phyloP scores from a whole-genome alignment of 2,113 vertebrate genomes.

The Rhinoderma darwinii region DNA sequence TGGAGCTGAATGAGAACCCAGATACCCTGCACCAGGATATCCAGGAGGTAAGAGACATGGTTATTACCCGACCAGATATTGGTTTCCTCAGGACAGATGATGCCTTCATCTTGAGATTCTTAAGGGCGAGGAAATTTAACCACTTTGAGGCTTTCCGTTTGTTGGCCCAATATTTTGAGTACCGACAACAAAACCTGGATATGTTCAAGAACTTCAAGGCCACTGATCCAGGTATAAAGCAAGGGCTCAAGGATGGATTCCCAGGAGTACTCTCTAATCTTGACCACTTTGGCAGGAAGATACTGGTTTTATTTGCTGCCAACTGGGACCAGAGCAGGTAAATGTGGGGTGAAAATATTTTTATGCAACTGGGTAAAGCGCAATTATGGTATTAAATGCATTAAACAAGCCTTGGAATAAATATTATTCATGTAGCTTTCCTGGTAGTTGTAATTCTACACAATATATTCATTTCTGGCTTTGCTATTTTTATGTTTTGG shows the following conservation, averaged over 20 bases:
- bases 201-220: slow-evolving; percentile 99
- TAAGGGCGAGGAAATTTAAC: slow-evolving; percentile 96
- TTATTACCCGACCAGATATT: slow-evolving; percentile 97
- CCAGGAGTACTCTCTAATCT: slow-evolving; percentile 94
- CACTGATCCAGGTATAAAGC: slow-evolving; percentile 97
- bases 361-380: not conserved
- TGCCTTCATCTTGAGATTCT: slow-evolving; percentile 94
- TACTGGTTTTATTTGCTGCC: slow-evolving; percentile 94
- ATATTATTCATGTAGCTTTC: not conserved
- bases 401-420: not conserved
- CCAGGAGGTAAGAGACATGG: slow-evolving; percentile 98
- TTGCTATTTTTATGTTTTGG: not conserved
- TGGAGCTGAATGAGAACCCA: slow-evolving; percentile 96
- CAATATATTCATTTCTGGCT: not conserved
- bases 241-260: slow-evolving; percentile 96
- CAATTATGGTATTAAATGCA: not conserved
- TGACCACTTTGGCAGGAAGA: slow-evolving; percentile 96
- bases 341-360: slow-evolving; percentile 36
- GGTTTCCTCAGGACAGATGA: slow-evolving; percentile 98
- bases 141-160: slow-evolving; percentile 97
- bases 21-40: slow-evolving; percentile 98
- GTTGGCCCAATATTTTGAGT: slow-evolving; percentile 97
- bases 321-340: slow-evolving; percentile 99
- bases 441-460: not conserved
- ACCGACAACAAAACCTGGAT: slow-evolving; percentile 97